A percentile compares a stretch with the other conserved stretches of the same genome.
Conservation (phyloP, 2,888 invertebrate genomes). For the Trissolcus japonicus region DNA sequence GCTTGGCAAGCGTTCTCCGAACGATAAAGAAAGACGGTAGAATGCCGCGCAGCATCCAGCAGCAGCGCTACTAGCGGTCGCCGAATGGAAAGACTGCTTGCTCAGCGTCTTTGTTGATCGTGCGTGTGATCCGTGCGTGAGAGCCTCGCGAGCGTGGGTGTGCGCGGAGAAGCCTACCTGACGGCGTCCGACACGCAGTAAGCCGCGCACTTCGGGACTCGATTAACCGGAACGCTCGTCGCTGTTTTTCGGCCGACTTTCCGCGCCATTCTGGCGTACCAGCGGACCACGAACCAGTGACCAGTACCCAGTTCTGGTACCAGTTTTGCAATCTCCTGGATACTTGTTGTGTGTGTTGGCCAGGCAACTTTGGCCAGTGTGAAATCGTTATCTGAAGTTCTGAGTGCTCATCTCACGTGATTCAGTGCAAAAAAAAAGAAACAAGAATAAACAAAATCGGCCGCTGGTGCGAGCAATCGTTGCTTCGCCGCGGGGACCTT, state of each 20-base stretch:
- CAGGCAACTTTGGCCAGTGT: background rate
- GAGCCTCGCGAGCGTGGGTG: slow-evolving; percentile 69
- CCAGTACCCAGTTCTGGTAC: slow-evolving; percentile 7
- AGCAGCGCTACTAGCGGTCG: slow-evolving; percentile 76
- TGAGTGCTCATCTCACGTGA: no score
- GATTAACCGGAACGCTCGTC: slow-evolving; percentile 48
- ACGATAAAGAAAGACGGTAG: slow-evolving; percentile 60
- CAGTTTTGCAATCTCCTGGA: background rate
- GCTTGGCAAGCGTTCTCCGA: slow-evolving; percentile 81
- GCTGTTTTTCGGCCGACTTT: slow-evolving; percentile 14
- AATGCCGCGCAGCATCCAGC: slow-evolving; percentile 74
- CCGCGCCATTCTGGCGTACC: slow-evolving; percentile 7
- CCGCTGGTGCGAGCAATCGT: background rate
- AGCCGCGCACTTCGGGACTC: slow-evolving; percentile 68
- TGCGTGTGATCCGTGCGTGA: slow-evolving; percentile 66
- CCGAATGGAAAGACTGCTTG: slow-evolving; percentile 69
- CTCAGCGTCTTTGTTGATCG: slow-evolving; percentile 45
- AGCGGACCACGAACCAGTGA: slow-evolving; percentile 17
- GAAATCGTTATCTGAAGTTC: background rate
- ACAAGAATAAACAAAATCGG: no score
- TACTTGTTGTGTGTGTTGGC: background rate
- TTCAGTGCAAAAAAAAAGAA: no score
- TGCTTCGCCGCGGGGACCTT: slow-evolving; percentile 6
- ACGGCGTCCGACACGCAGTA: slow-evolving; percentile 76
- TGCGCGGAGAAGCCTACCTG: slow-evolving; percentile 74